A percentile compares a stretch with the other conserved stretches of the same genome.
phyloP scores from a whole-genome alignment of 2,797 vertebrate genomes.

The Oreochromis grahami region DNA sequence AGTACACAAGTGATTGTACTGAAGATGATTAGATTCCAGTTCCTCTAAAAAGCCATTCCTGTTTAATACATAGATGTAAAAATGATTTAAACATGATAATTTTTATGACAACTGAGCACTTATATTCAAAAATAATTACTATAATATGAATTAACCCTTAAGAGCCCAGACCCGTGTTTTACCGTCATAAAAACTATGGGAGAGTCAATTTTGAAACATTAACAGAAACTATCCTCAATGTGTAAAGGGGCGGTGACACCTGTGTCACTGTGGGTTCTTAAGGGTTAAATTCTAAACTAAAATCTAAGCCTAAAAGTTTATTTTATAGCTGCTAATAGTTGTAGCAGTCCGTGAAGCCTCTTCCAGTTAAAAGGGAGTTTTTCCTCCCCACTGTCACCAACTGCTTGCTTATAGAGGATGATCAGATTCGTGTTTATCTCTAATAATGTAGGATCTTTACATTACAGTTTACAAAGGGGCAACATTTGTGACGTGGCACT shows the following conservation, averaged over 20 bases:
- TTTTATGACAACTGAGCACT: not conserved
- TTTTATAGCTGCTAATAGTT: not conserved
- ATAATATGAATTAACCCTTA: not conserved
- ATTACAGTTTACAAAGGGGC: not conserved
- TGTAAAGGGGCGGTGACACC: too few species aligned
- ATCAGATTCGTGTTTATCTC: not conserved
- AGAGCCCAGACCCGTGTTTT: too few species aligned
- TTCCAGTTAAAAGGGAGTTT: not conserved
- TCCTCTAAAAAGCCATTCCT: not conserved
- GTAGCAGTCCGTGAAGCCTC: not conserved
- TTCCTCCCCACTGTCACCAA: not conserved
- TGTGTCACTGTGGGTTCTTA: too few species aligned
- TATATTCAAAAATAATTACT: not conserved
- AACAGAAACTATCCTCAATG: too few species aligned
- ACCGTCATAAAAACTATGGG: too few species aligned
- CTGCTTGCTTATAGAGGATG: not conserved
- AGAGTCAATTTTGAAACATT: too few species aligned
- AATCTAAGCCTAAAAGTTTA: not conserved
- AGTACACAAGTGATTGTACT: not conserved
- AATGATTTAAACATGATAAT: not conserved
- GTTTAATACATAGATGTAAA: not conserved
- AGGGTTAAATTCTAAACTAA: not conserved
- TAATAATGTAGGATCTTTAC: not conserved
- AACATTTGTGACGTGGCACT: not conserved
- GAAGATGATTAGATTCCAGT: not conserved